A percentile compares a stretch with the other conserved stretches of the same genome.
Conservation (phyloP, 2,888 invertebrate species). For the Drosophila kanekoi region DNA sequence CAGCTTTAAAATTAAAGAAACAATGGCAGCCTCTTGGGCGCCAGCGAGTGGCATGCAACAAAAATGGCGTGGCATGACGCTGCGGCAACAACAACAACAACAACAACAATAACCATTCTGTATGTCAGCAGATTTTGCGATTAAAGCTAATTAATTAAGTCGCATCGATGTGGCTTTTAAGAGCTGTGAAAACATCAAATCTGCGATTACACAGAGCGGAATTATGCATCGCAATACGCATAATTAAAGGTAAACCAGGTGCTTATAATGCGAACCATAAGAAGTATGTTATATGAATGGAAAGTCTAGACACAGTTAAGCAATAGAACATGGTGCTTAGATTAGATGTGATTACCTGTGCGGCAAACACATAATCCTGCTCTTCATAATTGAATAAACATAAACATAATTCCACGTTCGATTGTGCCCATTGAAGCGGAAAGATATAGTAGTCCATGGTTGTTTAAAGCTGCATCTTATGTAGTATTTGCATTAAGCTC, state of each 20-base stretch:
- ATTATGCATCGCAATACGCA: not conserved
- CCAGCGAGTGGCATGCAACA: slow-evolving; percentile 28
- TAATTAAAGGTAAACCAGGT: not conserved
- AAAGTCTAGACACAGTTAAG: no score
- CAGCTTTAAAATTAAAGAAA: slow-evolving; percentile 50
- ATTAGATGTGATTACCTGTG: no score
- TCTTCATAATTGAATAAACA: no score
- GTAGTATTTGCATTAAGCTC: no score
- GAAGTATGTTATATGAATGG: no score
- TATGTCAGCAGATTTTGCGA: slow-evolving; percentile 33
- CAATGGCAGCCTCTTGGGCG: slow-evolving; percentile 3
- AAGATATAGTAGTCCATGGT: no score
- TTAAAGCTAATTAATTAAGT: slow-evolving; percentile 61
- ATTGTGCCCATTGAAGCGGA: no score
- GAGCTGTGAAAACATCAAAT: not conserved
- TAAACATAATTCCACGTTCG: no score
- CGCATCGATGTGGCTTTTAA: not conserved
- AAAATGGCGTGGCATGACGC: slow-evolving; percentile 48
- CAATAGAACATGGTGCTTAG: no score
- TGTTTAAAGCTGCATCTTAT: no score
- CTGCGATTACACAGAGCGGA: not conserved
- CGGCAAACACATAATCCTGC: no score
- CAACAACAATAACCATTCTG: no score
- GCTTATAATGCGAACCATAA: not conserved
- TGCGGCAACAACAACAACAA: slow-evolving; percentile 8